Conservation (phyloP, 2,888 invertebrate genomes). For the Crioceris asparagi region DNA sequence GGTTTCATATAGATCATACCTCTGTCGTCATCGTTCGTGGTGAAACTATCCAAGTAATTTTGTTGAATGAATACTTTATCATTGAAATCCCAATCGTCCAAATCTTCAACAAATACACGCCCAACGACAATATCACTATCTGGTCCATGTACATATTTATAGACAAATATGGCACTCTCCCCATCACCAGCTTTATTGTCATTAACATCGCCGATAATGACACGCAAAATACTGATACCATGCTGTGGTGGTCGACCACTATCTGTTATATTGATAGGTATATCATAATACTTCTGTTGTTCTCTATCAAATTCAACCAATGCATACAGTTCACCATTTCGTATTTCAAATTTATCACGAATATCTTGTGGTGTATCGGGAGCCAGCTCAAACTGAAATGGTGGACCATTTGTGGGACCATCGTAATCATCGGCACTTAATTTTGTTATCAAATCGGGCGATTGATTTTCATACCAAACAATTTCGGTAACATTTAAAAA, state of each 20-base stretch:
- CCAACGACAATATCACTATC: conserved; percentile 78
- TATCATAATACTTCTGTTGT: conserved; percentile 70
- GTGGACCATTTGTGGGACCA: conserved; percentile 73
- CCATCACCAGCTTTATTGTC: conserved; percentile 87
- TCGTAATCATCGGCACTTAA: conserved; percentile 73
- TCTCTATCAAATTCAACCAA: conserved; percentile 77
- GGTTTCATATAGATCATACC: conserved; percentile 84
- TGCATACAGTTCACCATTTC: conserved; percentile 55
- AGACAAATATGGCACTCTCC: conserved; percentile 82
- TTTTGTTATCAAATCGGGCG: conserved; percentile 47
- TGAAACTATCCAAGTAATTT: conserved; percentile 53
- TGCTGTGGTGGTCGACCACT: conserved; percentile 62
- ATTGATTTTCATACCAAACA: conserved; percentile 73
- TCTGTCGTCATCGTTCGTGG: conserved; percentile 53
- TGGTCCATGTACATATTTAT: conserved; percentile 77
- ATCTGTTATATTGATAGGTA: conserved; percentile 85
- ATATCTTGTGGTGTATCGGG: conserved; percentile 57
- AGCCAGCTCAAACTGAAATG: conserved; percentile 65
- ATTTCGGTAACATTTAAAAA: conserved; percentile 70
- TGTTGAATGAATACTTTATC: conserved; percentile 71
- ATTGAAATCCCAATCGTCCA: conserved; percentile 92
- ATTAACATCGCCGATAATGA: conserved; percentile 90
- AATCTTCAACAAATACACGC: conserved; percentile 84
- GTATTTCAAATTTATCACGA: conserved; percentile 57
- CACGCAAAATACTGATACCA: conserved; percentile 72